Percentiles rank a stretch among this genome's conserved stretches.
phyloP scores from a whole-genome alignment of 37 sponge, comb jelly and placozoan species.

The Agelas oroides region DNA sequence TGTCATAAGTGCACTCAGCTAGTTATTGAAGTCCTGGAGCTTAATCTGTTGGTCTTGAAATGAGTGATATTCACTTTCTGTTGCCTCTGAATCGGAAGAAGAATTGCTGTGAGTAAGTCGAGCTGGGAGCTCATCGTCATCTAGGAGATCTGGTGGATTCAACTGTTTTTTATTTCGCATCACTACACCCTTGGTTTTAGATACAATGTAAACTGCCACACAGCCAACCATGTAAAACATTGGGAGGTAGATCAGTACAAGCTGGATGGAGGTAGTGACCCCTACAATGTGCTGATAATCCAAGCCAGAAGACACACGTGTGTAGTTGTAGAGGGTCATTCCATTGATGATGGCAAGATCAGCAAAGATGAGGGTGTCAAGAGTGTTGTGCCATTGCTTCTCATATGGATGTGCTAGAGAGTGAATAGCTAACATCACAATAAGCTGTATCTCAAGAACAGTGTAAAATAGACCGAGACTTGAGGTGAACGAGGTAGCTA shows the following conservation, averaged over 20 bases:
- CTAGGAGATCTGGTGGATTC: too few relatives aligned
- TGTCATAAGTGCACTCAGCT: too few relatives aligned
- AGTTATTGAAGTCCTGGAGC: too few relatives aligned
- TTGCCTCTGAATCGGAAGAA: too few relatives aligned
- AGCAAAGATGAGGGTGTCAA: slow-evolving; percentile 35
- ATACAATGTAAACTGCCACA: not conserved
- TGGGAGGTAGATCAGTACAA: not conserved
- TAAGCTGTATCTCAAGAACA: slow-evolving; percentile 4
- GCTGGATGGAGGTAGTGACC: not conserved
- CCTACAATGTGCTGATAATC: too few relatives aligned
- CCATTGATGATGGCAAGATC: slow-evolving; percentile 21
- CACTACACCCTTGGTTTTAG: too few relatives aligned
- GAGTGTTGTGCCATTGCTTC: slow-evolving; percentile 17
- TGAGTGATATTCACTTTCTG: too few relatives aligned
- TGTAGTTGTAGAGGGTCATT: slow-evolving; percentile 9
- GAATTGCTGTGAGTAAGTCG: not conserved
- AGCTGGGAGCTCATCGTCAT: not conserved
- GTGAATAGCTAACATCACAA: slow-evolving; percentile 8
- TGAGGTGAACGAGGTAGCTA: not conserved
- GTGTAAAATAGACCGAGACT: not conserved
- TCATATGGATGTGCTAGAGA: slow-evolving; percentile 35
- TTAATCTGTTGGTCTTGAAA: too few relatives aligned
- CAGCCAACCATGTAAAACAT: not conserved
- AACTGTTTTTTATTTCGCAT: too few relatives aligned
- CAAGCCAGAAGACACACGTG: not conserved